Percentiles rank a stretch among this genome's conserved stretches.
Conservation (phyloP, 2,797 vertebrate species). For the Oryzias dopingdopingensis region DNA sequence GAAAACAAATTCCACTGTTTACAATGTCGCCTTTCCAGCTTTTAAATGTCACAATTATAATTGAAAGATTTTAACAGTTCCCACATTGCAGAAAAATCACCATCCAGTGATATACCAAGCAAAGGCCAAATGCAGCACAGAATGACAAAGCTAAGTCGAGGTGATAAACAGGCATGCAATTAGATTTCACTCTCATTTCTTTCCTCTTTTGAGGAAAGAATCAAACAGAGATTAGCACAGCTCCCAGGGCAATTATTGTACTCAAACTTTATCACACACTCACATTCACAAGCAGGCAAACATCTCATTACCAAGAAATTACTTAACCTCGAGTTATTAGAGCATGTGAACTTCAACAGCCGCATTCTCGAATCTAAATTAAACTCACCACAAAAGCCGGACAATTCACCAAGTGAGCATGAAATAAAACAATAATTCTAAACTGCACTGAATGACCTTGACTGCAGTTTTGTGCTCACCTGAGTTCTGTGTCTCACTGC, state of each 20-base stretch:
- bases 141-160: conserved; percentile 26
- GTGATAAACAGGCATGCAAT: conserved; percentile 56
- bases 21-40: conserved; percentile 1
- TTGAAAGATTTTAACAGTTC: conserved; percentile 25
- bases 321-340: conserved; percentile 53
- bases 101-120: conserved; percentile 8
- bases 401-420: conserved; percentile 21
- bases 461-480: conserved; percentile 72
- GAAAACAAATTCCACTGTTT: background rate
- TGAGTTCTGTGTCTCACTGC: conserved; percentile 67
- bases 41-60: conserved; percentile 22
- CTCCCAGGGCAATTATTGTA: conserved; percentile 29
- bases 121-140: conserved; percentile 22
- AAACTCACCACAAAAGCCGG: conserved; percentile 29
- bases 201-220: conserved; percentile 49
- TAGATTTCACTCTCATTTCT: conserved; percentile 53
- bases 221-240: conserved; percentile 44
- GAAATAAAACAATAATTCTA: conserved; percentile 22
- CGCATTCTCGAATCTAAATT: conserved; percentile 20
- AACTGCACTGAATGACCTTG: conserved; percentile 20
- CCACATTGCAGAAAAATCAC: conserved; percentile 10
- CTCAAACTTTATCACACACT: conserved; percentile 24
- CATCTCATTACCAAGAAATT: conserved; percentile 50
- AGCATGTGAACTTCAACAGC: conserved; percentile 48
- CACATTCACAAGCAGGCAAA: conserved; percentile 22